Base-by-base conservation (phyloP, 2,113 vertebrate genomes). In the Hippocampus comes region DNA sequence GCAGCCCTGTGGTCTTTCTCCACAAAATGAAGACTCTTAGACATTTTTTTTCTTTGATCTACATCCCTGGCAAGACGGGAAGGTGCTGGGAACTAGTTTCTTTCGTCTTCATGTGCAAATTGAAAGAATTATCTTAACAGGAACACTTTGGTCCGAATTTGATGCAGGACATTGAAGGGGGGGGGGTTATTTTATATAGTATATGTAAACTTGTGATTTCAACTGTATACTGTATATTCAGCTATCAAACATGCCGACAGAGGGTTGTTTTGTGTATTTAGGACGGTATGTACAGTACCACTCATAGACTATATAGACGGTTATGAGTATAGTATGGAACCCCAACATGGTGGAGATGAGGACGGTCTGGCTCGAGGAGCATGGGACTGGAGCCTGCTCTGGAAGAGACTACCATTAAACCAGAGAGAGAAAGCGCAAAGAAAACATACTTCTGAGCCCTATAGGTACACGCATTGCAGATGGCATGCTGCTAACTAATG, bases 291-390 rank as follows among this genome's bases (percentile, higher is more conserved):
- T 91, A 99, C 97, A 91, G 97, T 99, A 81, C 97, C 97, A 75
- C 94, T 99, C 91, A 98, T 99, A 97, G 97, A 99, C 94, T 99
- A 99, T 93, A 97, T 99, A 96, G 95, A 98, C 91, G 97, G 96
- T 90, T 97, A 96, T 94, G 95, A 96, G 90, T 99, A 97, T 94
- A 97, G 90, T 91, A 94, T 97, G 94, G 97, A 98, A 90, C 94
- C 97, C 21, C 96, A 99, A 90, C 97, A 99, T 93, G 97, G 97
- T 78, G 97, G 97, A 73, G 96, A 99, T 85, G 96, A 98, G 92
- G 96, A 99, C 87, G 96, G 96, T 72, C 94, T 98, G 94, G 96
- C 97, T 91, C 89, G 96, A 89, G 97, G 96, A 89, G 96, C 96
- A 80, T 99, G 97, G 97, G 96, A 98, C 88, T 99, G 97, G 97